Evolutionary conservation across 2,888 invertebrate species (phyloP).

Genomic region (Aleiodes alternator): DNA sequence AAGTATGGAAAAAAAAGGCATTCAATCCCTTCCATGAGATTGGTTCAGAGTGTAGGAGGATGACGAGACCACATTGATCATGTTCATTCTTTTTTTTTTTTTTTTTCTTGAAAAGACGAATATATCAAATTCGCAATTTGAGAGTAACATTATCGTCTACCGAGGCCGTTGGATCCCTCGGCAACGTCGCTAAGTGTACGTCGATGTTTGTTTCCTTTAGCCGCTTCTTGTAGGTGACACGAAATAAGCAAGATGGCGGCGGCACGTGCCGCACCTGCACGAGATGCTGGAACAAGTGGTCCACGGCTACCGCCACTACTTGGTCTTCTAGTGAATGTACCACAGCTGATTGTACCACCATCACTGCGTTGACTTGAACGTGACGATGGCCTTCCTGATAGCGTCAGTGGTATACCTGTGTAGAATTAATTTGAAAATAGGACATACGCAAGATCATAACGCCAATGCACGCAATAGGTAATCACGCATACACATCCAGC

Average conservation of each 20-base stretch:
- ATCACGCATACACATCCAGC: too few species aligned
- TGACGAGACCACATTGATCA: too few species aligned
- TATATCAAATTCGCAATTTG: slow-evolving; percentile 31
- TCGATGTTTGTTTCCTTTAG: slow-evolving; percentile 69
- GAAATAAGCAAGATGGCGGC: slow-evolving; percentile 97
- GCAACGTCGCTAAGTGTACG: slow-evolving; percentile 75
- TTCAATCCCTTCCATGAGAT: not conserved
- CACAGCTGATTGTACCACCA: slow-evolving; percentile 75
- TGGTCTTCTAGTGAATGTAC: slow-evolving; percentile 73
- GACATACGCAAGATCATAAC: slow-evolving; percentile 8
- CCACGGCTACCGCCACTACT: slow-evolving; percentile 82
- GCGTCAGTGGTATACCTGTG: slow-evolving; percentile 79
- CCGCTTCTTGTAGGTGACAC: slow-evolving; percentile 82
- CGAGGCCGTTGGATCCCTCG: slow-evolving; percentile 75
- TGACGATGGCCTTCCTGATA: slow-evolving; percentile 79
- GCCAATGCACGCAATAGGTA: too few species aligned
- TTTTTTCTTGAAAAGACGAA: too few species aligned
- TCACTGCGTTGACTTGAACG: slow-evolving; percentile 79
- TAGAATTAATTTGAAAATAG: slow-evolving; percentile 41
- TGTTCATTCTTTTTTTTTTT: too few species aligned
- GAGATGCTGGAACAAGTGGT: slow-evolving; percentile 86
- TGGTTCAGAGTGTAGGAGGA: too few species aligned
- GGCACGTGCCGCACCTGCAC: slow-evolving; percentile 95
- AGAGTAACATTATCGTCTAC: slow-evolving; percentile 66
- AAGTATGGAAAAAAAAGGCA: not conserved